Conservation (phyloP, 2,888 invertebrate species). For the Ephialtes manifestator region DNA sequence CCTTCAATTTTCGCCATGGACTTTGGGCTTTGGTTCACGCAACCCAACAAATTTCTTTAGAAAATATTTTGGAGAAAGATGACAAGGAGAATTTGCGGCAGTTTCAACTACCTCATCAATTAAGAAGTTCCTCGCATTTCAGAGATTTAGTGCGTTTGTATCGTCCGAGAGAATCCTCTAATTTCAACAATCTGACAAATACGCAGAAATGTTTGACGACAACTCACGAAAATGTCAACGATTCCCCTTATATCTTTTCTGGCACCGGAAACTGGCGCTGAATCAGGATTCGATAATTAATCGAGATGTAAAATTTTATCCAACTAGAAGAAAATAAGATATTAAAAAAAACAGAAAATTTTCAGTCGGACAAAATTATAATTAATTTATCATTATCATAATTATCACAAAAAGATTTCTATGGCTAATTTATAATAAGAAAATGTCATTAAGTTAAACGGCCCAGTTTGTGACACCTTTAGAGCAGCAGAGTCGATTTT, state of each 20-base stretch:
- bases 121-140: not conserved
- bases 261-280: conserved; percentile 41
- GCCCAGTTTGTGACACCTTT: no score
- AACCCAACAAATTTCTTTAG: conserved; percentile 32
- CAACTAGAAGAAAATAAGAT: not conserved
- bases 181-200: conserved; percentile 35
- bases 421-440: not conserved
- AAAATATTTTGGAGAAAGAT: conserved; percentile 31
- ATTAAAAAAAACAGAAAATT: no score
- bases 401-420: not conserved
- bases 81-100: conserved; percentile 62
- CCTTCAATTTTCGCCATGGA: conserved; percentile 60
- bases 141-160: conserved; percentile 41
- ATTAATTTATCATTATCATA: not conserved
- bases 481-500: no score
- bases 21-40: conserved; percentile 51
- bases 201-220: not conserved
- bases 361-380: not conserved
- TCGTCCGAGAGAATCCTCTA: conserved; percentile 55
- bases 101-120: not conserved
- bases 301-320: conserved; percentile 11
- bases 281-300: conserved; percentile 29
- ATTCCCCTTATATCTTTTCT: conserved; percentile 22
- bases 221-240: conserved; percentile 16
- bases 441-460: no score